These are phyloP conservation scores for Drosophila robusta DNA, from an alignment of 2,888 invertebrate genomes.

Conservation along the genomic window DNA sequence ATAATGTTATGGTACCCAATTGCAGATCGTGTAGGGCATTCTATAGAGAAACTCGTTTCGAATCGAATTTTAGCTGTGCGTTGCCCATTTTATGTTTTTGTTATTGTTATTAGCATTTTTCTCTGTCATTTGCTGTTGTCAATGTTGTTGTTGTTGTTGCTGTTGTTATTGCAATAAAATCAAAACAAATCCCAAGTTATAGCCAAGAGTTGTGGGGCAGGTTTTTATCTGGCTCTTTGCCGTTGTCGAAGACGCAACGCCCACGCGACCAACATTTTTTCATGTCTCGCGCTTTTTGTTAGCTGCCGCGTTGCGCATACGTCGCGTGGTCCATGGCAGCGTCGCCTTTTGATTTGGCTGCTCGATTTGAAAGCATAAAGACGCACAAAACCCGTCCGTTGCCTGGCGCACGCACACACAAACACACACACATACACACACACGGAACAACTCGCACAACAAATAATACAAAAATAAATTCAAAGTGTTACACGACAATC, in stretches of 20 bases:
- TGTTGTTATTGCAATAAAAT: constrained; percentile 65
- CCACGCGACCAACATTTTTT: constrained; percentile 81
- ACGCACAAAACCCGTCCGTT: constrained; percentile 58
- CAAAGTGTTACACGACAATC: constrained; percentile 80
- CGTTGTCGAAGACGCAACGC: constrained; percentile 71
- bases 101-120: constrained; percentile 78
- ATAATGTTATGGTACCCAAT: constrained; percentile 38
- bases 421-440: constrained; percentile 15
- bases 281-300: constrained; percentile 59
- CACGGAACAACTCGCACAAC: not conserved
- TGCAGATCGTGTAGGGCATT: constrained; percentile 46
- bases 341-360: constrained; percentile 55
- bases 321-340: constrained; percentile 65
- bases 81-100: constrained; percentile 61
- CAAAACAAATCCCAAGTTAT: constrained; percentile 77
- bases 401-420: constrained; percentile 20
- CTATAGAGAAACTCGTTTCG: constrained; percentile 61
- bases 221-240: constrained; percentile 57
- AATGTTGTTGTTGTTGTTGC: constrained; percentile 35
- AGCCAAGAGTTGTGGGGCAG: constrained; percentile 73
- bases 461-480: constrained; percentile 51
- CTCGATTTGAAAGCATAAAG: constrained; percentile 58
- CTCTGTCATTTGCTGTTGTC: constrained; percentile 65
- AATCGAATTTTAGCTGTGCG: constrained; percentile 52
- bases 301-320: constrained; percentile 71